These are phyloP conservation scores for Lophura nycthemera DNA, from an alignment of 2,113 vertebrate genomes.

Conservation along the genomic window DNA sequence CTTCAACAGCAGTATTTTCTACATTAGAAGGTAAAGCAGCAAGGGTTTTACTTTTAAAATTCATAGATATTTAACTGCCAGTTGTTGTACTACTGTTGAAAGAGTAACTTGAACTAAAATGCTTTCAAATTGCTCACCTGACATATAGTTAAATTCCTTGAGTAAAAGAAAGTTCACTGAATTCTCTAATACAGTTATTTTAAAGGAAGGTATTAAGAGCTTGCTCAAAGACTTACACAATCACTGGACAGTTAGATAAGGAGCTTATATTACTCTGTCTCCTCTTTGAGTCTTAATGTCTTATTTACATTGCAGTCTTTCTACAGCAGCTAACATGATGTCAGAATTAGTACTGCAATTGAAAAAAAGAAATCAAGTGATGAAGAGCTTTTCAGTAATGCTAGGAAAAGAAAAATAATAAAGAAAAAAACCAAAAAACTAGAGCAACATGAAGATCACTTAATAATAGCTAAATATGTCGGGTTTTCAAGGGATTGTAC, in stretches of 20 bases:
- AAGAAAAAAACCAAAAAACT: neutral
- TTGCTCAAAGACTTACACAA: neutral
- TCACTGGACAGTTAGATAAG: neutral
- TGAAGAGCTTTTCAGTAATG: neutral
- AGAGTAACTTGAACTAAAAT: neutral
- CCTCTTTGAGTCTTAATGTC: neutral
- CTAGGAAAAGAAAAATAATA: neutral
- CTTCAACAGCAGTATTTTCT: neutral
- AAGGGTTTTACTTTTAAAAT: neutral
- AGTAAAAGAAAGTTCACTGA: neutral
- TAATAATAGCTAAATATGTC: neutral
- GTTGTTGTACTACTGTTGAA: neutral
- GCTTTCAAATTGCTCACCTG: neutral
- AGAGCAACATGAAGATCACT: accelerated
- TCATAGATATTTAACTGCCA: neutral
- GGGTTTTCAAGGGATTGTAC: neutral
- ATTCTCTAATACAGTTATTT: neutral
- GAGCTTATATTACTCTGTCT: neutral
- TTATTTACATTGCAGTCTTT: neutral
- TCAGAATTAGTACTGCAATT: neutral
- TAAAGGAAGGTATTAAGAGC: neutral
- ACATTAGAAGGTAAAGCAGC: neutral
- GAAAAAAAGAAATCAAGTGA: neutral
- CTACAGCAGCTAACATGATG: neutral
- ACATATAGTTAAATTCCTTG: neutral